Evolutionary conservation across 2,797 vertebrate species (phyloP).

Genomic region (Austrolebias charrua): DNA sequence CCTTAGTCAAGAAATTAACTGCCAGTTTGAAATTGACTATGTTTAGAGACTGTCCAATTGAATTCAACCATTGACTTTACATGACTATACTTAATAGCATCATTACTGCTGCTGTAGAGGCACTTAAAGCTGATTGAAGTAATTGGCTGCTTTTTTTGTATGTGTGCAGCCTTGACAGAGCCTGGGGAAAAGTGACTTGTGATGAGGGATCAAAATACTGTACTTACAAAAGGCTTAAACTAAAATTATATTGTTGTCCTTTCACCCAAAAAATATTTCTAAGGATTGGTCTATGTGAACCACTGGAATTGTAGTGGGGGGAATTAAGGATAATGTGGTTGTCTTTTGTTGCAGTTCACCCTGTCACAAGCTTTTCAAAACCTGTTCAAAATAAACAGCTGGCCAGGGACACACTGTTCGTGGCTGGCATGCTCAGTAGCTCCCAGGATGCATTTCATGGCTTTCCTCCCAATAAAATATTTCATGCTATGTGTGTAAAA

Average conservation of each 20-base stretch:
- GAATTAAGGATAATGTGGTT: slow-evolving; percentile 51
- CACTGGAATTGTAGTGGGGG: slow-evolving; percentile 41
- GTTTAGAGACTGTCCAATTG: slow-evolving; percentile 12
- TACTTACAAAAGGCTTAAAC: slow-evolving; percentile 34
- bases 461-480: slow-evolving; percentile 41
- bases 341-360: slow-evolving; percentile 47
- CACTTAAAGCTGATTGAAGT: slow-evolving; percentile 50
- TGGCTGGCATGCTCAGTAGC: slow-evolving; percentile 46
- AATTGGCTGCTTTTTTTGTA: slow-evolving; percentile 49
- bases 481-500: slow-evolving; percentile 50
- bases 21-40: too few relatives aligned
- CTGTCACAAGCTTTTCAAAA: slow-evolving; percentile 70
- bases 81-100: slow-evolving; percentile 42
- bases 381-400: slow-evolving; percentile 57
- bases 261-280: slow-evolving; percentile 56
- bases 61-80: slow-evolving; percentile 24
- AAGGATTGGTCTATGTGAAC: slow-evolving; percentile 53
- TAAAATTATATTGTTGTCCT: slow-evolving; percentile 44
- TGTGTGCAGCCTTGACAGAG: slow-evolving; percentile 44
- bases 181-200: slow-evolving; percentile 39
- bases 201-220: slow-evolving; percentile 3
- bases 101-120: slow-evolving; percentile 43
- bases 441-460: slow-evolving; percentile 56
- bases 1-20: too few relatives aligned
- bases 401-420: slow-evolving; percentile 51